phyloP scores from a whole-genome alignment of 2,797 vertebrate genomes.

The Muscicapa striata region DNA sequence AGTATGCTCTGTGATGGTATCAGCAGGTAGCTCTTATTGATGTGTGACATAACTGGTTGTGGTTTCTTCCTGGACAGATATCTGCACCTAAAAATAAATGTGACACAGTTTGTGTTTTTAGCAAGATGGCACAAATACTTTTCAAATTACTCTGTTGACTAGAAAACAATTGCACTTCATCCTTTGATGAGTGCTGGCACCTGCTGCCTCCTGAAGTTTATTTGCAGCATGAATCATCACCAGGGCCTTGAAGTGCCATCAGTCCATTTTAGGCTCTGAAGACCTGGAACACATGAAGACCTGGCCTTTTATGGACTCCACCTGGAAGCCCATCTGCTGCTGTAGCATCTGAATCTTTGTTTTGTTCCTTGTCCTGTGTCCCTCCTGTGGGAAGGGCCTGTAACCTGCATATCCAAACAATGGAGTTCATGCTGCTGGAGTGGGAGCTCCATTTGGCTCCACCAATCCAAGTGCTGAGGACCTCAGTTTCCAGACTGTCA shows the following conservation, averaged over 20 bases:
- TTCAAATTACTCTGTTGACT: slow-evolving; percentile 52
- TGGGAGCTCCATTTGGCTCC: not conserved
- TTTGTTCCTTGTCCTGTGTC: fast-evolving
- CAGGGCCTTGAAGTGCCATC: not conserved
- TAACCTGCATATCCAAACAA: fast-evolving
- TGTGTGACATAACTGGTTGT: not conserved
- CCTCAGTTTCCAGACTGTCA: not conserved
- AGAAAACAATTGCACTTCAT: slow-evolving; percentile 36
- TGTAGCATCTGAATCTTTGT: not conserved
- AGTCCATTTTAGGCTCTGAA: slow-evolving; percentile 34
- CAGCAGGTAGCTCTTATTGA: slow-evolving; percentile 26
- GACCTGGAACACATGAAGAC: not conserved
- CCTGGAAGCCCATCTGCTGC: slow-evolving; percentile 7
- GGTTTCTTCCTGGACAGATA: not conserved
- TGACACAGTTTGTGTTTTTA: slow-evolving; percentile 51
- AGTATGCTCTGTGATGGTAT: not conserved
- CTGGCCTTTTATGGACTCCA: slow-evolving; percentile 51
- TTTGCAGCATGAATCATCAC: slow-evolving; percentile 50
- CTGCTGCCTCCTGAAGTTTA: slow-evolving; percentile 51
- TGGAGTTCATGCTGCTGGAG: not conserved
- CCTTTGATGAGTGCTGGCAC: slow-evolving; percentile 11
- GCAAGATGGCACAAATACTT: slow-evolving; percentile 54
- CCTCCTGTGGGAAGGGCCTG: not conserved
- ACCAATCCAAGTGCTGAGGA: fast-evolving
- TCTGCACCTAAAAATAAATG: slow-evolving; percentile 21